phyloP scores from a whole-genome alignment of 37 sponge, comb jelly and placozoan species.

The Petrosia ficiformis region DNA sequence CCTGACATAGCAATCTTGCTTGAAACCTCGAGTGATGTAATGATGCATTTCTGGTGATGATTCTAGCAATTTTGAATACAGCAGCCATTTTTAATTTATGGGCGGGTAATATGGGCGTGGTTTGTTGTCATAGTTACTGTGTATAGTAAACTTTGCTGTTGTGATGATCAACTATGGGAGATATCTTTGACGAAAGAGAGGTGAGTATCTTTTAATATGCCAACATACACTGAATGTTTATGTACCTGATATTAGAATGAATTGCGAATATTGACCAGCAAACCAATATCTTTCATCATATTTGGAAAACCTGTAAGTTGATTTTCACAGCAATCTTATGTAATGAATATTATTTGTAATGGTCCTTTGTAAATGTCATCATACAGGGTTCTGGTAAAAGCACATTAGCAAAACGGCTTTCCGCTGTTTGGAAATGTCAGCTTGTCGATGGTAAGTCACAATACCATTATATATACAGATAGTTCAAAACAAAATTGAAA shows the following conservation, averaged over 20 bases:
- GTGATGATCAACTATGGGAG: background rate
- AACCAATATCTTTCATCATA: constrained; percentile 66
- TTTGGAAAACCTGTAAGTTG: constrained; percentile 78
- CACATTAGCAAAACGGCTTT: constrained; percentile 65
- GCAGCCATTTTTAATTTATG: background rate
- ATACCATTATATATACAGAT: too few relatives aligned
- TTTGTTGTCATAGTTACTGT: background rate
- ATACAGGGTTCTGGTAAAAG: constrained; percentile 81
- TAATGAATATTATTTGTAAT: background rate
- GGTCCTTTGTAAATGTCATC: background rate
- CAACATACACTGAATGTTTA: background rate
- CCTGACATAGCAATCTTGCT: too few relatives aligned
- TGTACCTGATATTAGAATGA: constrained; percentile 21
- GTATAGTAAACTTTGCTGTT: background rate
- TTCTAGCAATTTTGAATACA: background rate
- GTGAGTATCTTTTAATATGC: background rate
- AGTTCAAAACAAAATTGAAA: background rate
- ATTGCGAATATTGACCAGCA: constrained; percentile 31
- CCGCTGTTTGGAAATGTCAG: constrained; percentile 79
- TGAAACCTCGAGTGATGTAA: too few relatives aligned
- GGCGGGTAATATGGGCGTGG: background rate
- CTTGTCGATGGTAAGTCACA: constrained; percentile 70
- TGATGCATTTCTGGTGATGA: too few relatives aligned
- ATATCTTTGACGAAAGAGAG: constrained; percentile 6
- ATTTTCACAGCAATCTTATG: too few relatives aligned